Evolutionary conservation across 2,888 invertebrate genomes (phyloP), one percentile per base, ranked within the genome.

Genomic region (Hypselothyrea guttata): DNA sequence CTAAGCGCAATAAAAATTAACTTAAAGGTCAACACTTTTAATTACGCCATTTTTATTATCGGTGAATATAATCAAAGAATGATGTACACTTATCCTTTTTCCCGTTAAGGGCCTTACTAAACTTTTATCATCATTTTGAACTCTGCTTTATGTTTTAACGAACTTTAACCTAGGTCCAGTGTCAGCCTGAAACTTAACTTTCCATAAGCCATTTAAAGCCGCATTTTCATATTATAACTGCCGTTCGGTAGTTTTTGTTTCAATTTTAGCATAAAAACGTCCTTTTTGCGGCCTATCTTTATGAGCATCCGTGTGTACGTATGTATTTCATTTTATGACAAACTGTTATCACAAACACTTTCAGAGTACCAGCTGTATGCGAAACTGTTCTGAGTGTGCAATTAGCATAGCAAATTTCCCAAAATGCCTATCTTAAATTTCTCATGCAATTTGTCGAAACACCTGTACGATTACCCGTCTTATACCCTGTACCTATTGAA

Each of bases 141-240:
- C 28, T 28, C 5, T 27, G 12, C 30, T 13, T 42, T 34, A 49
- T 42, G 47, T 37, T 31, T 53, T n/a, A 31, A 28, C 37, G 34
- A 52, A 45, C 41, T 75, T 70, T 73, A 60, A 71, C 67, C 79
- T 71, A 47, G 54, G 46, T 48, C 37, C 44, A 27, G 12, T 9
- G 15, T 8, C 27, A 46, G 30, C 4, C 38, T 51, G 4, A 35
- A 51, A 48, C 18, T 53, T 64, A 55, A 5, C 22, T 15, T 13
- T 37, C 9, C 12, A 18, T 31, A 38, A 42, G 33, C 63, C 45
- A 41, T 28, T 48, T 58, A 15, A 48, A 15, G 42, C 7, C 8
- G 12, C 13, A 28, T 30, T 54, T 41, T n/a, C 45, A 49, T 28
- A 9, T 7, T 48, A n/a, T 44, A 13, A n/a, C n/a, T 33, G 13